Evolutionary conservation across 2,113 vertebrate species (phyloP), one percentile per base, ranked within the genome.

Genomic region (Perccottus glenii): DNA sequence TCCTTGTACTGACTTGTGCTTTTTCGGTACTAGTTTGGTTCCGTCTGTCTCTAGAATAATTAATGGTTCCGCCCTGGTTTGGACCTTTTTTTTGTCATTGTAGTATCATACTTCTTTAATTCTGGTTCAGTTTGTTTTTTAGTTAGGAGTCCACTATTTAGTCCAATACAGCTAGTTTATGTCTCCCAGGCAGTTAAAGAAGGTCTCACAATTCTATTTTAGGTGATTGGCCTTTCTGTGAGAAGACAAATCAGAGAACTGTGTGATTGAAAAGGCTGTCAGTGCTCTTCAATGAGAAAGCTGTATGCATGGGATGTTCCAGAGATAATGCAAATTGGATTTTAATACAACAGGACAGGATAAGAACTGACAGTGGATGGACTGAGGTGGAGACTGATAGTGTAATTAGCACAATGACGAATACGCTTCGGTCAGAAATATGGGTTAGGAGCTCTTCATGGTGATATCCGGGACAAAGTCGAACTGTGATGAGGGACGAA

Each of bases 381-480:
- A 58, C 12, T 0, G 27, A 33, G 51, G 16, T 9, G 27, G 60
- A 57, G 51, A 49, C 63, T 27, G 63, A 69, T 64, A 16, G 38
- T 19, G 14, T 73, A 71, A 81, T 81, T 79, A 82, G 51, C 19
- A 16, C 9, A 6, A 59, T 75, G 76, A 60, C 73, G 59, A 55
- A 79, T 67, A 46, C 9, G 45, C 64, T 73, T 61, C 19, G 76
- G 53, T 67, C 59, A 52, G 73, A 75, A 75, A 75, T 81, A 68
- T 74, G 71, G 53, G 82, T 69, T 65, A 59, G 52, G 53, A 58
- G 38, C 49, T 48, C 63, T 60, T 74, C 46, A 70, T 61, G 70
- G 77, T 80, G 58, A 27, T 57, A 67, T 59, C 72, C 6, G 11
- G 49, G 61, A 70, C 53, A 68, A 64, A 73, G 71, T 58, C 73